Evolutionary conservation across 2,888 invertebrate species (phyloP).

Genomic region (Calameuta filiformis): DNA sequence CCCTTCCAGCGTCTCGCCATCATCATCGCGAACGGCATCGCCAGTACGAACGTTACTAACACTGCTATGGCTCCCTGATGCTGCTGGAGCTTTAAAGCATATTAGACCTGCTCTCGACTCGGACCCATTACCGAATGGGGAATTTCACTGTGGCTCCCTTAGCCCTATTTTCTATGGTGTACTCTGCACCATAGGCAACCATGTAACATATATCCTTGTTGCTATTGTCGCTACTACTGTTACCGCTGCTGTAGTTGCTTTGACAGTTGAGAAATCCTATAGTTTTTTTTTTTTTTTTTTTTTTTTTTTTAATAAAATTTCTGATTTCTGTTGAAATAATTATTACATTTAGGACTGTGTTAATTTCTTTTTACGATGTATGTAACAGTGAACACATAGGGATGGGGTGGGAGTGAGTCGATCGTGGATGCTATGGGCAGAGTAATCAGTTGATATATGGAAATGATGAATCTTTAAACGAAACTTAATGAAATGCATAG

Average conservation of each 20-base stretch:
- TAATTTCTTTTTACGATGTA: neutral
- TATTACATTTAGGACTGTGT: neutral
- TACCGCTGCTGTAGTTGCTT: neutral
- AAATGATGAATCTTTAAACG: neutral
- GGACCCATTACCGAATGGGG: conserved; percentile 41
- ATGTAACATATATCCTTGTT: neutral
- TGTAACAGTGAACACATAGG: neutral
- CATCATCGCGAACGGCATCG: conserved; percentile 1
- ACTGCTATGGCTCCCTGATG: conserved; percentile 11
- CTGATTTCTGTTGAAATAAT: neutral
- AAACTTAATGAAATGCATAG: neutral
- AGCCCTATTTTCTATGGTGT: conserved; percentile 14
- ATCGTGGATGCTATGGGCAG: neutral
- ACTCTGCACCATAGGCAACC: neutral
- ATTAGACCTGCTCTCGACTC: conserved; percentile 49
- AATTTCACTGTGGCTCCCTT: conserved; percentile 4
- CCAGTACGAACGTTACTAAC: neutral
- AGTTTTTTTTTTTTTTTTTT: too few species aligned
- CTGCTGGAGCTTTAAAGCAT: conserved; percentile 37
- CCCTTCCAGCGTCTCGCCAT: neutral
- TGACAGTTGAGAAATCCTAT: neutral
- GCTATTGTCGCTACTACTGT: neutral
- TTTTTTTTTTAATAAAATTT: neutral
- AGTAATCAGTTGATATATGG: neutral
- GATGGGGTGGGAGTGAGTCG: neutral